phyloP scores from a whole-genome alignment of 1,140 invertebrate genomes.

The Brachionus plicatilis region DNA sequence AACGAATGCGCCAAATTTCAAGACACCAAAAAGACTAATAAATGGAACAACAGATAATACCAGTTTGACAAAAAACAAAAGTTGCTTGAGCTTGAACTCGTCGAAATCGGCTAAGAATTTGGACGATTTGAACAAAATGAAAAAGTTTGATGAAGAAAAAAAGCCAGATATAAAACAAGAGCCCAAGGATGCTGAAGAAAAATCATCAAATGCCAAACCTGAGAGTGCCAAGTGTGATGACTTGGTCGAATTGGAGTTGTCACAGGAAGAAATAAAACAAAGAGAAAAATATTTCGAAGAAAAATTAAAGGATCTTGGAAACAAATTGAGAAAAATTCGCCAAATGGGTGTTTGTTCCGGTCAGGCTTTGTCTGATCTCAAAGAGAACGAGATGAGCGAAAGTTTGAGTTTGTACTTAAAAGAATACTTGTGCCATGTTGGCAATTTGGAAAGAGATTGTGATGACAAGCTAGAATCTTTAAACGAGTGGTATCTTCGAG shows the following conservation, averaged over 20 bases:
- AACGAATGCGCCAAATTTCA: not conserved
- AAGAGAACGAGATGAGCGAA: not conserved
- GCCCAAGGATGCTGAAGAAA: not conserved
- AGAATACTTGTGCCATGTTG: not conserved
- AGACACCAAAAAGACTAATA: not conserved
- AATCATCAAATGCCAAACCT: not conserved
- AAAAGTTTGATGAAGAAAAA: not conserved
- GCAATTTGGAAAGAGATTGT: not conserved
- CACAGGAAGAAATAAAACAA: not conserved
- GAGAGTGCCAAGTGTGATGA: not conserved
- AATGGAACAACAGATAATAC: not conserved
- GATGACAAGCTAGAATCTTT: not conserved
- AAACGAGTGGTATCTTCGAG: not conserved
- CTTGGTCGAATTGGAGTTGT: not conserved
- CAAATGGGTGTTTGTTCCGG: not conserved
- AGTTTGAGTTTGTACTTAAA: not conserved
- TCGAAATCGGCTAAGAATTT: not conserved
- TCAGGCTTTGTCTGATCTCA: not conserved
- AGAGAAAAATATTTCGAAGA: not conserved
- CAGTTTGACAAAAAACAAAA: not conserved
- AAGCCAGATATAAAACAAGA: not conserved
- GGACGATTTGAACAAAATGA: not conserved
- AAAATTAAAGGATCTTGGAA: not conserved
- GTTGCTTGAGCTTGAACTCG: not conserved
- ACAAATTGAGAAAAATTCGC: not conserved